Percentiles rank a stretch among this genome's conserved stretches.
phyloP scores from a whole-genome alignment of 1,140 invertebrate genomes.

The Araneus ventricosus region DNA sequence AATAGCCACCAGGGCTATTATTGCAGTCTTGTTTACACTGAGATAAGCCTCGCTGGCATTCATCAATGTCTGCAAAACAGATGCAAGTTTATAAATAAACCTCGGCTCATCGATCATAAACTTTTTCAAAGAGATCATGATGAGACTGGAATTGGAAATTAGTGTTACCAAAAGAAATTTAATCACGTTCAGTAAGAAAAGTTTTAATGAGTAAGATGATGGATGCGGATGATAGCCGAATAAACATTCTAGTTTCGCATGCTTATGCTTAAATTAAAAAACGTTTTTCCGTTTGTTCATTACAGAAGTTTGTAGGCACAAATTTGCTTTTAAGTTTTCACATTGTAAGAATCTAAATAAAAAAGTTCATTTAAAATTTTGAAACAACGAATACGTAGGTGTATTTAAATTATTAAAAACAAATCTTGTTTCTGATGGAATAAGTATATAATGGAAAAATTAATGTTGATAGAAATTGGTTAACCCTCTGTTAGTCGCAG shows the following conservation, averaged over 20 bases:
- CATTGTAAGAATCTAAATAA: no score
- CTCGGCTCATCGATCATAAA: neutral
- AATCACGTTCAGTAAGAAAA: neutral
- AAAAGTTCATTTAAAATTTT: no score
- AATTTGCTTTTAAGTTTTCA: no score
- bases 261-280: neutral
- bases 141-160: neutral
- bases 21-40: constrained; percentile 72
- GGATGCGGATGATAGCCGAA: neutral
- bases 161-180: neutral
- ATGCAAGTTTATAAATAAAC: neutral
- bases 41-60: constrained; percentile 52
- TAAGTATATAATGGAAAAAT: no score
- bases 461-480: neutral
- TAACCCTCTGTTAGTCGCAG: no score
- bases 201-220: constrained; percentile 41
- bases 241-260: neutral
- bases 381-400: no score
- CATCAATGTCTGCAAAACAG: constrained; percentile 64
- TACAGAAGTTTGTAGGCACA: no score
- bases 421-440: no score
- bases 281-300: no score
- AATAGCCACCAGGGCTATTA: constrained; percentile 74
- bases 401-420: no score
- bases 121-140: neutral